Evolutionary conservation across 1,140 invertebrate genomes (phyloP), one percentile per base, ranked within the genome.

Genomic region (Holcopasites calliopsidis): DNA sequence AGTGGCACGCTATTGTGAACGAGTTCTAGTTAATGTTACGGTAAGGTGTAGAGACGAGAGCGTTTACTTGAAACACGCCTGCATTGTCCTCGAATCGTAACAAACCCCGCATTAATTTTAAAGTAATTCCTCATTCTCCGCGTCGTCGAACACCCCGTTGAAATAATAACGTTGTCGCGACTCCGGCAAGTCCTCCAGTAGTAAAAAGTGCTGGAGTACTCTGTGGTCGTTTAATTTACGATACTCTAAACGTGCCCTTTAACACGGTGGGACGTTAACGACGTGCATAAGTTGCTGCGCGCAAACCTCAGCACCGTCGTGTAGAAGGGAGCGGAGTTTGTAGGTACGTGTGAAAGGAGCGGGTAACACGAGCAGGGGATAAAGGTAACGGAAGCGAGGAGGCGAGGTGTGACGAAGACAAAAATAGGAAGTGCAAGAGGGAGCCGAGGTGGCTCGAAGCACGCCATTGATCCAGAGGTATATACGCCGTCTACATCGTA

Each of bases 391-490:
- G 38, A 40, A 52, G 38, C 31, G 6, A 33, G 52, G 16, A 35
- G 60, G 23, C 13, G 58, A 60, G 60, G 21, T 40, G 52, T 0
- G 42, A 47, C 23, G 4, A 7, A 26, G 60, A 38, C 72, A 49
- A 65, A 72, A 78, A 66, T 40, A 80, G 78, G 26, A 66, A 42
- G 69, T n/a, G 33, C 60, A 78, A 66, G 78, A 69, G 61, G 47
- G 72, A 62, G 35, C 40, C 61, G 70, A 58, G 49, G 52, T 65
- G 62, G 40, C 57, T 52, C 54, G 68, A 75, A 61, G 77, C 75
- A 80, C n/a, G n/a, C 58, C 77, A 85, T 83, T 80, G 78, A 85
- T 85, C 77, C 83, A 73, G 49, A 85, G 73, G 66, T 77, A 79
- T 82, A 82, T 68, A 77, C 61, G 42, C 55, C 50, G 64, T 77